Percentiles rank a stretch among this genome's conserved stretches.
Conservation (phyloP, 2,888 invertebrate genomes). For the Carabus problematicus region DNA sequence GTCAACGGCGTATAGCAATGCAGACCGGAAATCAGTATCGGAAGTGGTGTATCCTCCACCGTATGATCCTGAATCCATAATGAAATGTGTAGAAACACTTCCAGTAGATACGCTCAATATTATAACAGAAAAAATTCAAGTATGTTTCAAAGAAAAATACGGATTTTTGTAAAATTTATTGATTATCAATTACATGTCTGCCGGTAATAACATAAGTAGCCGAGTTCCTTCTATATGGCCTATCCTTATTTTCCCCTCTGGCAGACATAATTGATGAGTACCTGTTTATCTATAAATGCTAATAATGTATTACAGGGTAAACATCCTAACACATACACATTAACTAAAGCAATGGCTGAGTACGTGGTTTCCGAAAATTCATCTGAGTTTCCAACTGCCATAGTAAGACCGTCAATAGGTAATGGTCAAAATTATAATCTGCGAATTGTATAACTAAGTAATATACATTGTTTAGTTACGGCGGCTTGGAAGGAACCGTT, state of each 20-base stretch:
- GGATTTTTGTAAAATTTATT: background rate
- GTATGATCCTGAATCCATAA: conserved; percentile 68
- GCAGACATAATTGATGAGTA: background rate
- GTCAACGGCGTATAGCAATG: conserved; percentile 96
- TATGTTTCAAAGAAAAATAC: conserved; percentile 49
- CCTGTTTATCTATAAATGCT: conserved; percentile 11
- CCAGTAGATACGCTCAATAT: conserved; percentile 68
- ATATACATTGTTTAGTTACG: conserved; percentile 61
- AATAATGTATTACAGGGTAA: conserved; percentile 63
- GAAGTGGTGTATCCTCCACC: conserved; percentile 83
- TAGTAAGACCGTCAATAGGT: conserved; percentile 92
- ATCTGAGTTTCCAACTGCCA: conserved; percentile 80
- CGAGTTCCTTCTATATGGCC: too few relatives aligned
- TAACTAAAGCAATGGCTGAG: conserved; percentile 94
- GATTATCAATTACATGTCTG: background rate
- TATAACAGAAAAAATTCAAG: conserved; percentile 66
- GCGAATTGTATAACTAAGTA: background rate
- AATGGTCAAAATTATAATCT: conserved; percentile 49
- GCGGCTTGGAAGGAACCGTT: conserved; percentile 79
- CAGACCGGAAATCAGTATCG: conserved; percentile 79
- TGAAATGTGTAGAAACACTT: conserved; percentile 68
- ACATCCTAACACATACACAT: conserved; percentile 95
- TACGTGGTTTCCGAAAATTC: conserved; percentile 77
- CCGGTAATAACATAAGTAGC: background rate
- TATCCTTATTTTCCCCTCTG: too few relatives aligned